phyloP scores from a whole-genome alignment of 2,797 vertebrate species.

The Salarias fasciatus region DNA sequence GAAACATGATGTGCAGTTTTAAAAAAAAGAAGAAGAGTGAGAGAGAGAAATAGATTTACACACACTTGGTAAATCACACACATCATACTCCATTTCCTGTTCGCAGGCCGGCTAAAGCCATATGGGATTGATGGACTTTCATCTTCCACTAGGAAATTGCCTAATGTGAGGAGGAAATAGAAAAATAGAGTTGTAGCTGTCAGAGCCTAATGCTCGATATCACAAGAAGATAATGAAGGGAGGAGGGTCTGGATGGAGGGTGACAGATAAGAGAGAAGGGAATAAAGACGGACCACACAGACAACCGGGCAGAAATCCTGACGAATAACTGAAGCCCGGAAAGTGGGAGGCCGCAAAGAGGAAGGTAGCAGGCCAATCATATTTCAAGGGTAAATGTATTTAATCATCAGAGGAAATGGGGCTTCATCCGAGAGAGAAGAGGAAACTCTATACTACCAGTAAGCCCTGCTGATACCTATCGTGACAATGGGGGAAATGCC shows the following conservation, averaged over 20 bases:
- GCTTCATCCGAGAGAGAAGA: conserved; percentile 14
- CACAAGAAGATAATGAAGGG: conserved; percentile 42
- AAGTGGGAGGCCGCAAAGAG: conserved; percentile 34
- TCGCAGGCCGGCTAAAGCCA: conserved; percentile 20
- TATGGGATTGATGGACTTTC: conserved; percentile 26
- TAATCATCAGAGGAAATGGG: conserved; percentile 36
- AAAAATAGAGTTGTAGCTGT: conserved; percentile 41
- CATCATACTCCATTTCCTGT: conserved; percentile 28
- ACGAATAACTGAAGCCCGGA: conserved; percentile 48
- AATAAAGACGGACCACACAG: conserved; percentile 33
- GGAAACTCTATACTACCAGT: conserved; percentile 17
- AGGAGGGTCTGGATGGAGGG: conserved; percentile 20
- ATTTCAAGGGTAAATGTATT: conserved; percentile 57
- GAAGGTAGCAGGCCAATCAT: conserved; percentile 49
- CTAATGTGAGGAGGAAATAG: conserved; percentile 29
- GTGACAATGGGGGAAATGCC: not conserved
- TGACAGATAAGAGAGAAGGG: conserved; percentile 16
- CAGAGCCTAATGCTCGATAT: conserved; percentile 41
- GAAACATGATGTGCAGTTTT: conserved; percentile 6
- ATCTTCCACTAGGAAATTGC: conserved; percentile 21
- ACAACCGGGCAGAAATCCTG: conserved; percentile 40
- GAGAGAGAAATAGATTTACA: not conserved
- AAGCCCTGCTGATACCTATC: conserved; percentile 4
- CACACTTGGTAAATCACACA: conserved; percentile 28
- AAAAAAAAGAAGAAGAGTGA: no score